Percentiles rank a stretch among this genome's conserved stretches.
phyloP scores from a whole-genome alignment of 2,113 vertebrate genomes.

The Amazona guildingii region DNA sequence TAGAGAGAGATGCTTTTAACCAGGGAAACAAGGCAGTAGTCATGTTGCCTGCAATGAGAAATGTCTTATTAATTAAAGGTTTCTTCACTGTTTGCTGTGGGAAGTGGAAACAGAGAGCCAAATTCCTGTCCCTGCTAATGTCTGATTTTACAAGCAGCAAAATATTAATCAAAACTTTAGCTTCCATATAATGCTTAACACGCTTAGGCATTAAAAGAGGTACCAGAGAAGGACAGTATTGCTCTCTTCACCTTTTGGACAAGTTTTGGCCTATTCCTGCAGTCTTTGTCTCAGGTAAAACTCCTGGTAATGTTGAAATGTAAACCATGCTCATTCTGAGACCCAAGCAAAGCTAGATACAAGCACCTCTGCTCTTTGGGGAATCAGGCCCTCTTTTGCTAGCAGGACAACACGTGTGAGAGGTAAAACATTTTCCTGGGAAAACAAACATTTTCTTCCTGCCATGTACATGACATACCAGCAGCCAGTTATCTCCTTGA shows the following conservation, averaged over 20 bases:
- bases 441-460: background rate
- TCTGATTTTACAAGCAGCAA: background rate
- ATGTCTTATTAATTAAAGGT: background rate
- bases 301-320: background rate
- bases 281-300: background rate
- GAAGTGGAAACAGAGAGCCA: background rate
- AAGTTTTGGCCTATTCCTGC: background rate
- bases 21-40: background rate
- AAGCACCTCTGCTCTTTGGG: background rate
- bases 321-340: background rate
- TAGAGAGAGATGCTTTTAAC: background rate
- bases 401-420: background rate
- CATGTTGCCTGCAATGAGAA: background rate
- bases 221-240: background rate
- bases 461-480: background rate
- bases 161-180: background rate
- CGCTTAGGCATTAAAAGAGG: background rate
- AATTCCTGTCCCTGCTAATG: background rate
- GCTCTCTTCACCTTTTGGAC: background rate
- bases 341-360: too few relatives aligned
- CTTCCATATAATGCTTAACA: background rate
- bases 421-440: background rate
- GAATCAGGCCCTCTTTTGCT: background rate
- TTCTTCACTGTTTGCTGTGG: background rate
- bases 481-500: background rate